Evolutionary conservation across 2,113 vertebrate species (phyloP).

Genomic region (Corvus moneduloides): DNA sequence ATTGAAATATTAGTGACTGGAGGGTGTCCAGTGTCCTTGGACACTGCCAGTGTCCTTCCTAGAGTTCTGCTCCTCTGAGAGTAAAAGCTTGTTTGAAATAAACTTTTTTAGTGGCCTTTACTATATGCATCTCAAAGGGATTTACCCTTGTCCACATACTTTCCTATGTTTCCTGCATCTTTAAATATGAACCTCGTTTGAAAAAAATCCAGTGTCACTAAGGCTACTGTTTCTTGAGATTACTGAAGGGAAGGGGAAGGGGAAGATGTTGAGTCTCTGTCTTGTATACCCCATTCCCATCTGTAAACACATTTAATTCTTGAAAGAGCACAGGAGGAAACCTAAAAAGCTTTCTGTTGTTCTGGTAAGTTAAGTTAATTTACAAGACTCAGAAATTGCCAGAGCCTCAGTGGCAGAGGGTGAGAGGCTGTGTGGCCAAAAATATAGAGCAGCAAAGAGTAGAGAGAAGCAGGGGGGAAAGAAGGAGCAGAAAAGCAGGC

Average conservation of each 20-base stretch:
- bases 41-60: neutral
- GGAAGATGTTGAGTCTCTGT: neutral
- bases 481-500: neutral
- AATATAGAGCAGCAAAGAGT: neutral
- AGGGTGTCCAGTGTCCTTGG: neutral
- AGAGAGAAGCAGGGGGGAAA: neutral
- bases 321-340: conserved; percentile 22
- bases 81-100: neutral
- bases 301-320: conserved; percentile 16
- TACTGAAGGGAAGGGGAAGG: neutral
- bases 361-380: neutral
- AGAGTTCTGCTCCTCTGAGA: neutral
- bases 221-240: neutral
- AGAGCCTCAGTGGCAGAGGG: neutral
- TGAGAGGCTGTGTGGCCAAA: neutral
- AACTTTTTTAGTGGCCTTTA: neutral
- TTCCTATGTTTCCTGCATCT: neutral
- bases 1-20: neutral
- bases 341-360: neutral
- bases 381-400: neutral
- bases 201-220: neutral
- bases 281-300: neutral
- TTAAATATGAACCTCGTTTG: neutral
- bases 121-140: neutral
- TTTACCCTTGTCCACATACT: neutral